Evolutionary conservation across 1,140 invertebrate genomes (phyloP).

Genomic region (Trachelipus rathkii): DNA sequence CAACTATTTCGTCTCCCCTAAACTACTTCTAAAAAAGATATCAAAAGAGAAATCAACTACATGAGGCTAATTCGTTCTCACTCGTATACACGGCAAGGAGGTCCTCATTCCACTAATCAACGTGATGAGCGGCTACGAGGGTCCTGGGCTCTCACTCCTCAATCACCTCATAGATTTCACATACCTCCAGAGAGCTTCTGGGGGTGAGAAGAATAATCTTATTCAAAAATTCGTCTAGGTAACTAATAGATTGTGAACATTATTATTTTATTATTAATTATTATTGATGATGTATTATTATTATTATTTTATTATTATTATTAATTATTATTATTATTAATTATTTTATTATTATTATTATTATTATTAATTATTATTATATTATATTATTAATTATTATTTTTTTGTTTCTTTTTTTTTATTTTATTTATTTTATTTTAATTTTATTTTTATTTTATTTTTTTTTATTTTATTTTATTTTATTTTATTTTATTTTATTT

Average conservation of each 20-base stretch:
- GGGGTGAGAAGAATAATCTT: neutral
- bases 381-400: no score
- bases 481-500: no score
- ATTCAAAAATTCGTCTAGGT: neutral
- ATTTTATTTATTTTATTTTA: no score
- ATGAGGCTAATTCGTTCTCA: neutral
- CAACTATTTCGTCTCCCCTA: no score
- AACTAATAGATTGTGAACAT: no score
- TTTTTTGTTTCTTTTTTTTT: no score
- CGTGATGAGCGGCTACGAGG: neutral
- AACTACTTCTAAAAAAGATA: neutral
- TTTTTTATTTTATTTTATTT: no score
- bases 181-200: neutral
- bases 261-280: no score
- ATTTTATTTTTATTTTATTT: no score
- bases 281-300: no score
- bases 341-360: slow-evolving; percentile 4
- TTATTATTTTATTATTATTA: no score
- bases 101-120: neutral
- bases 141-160: neutral
- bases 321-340: neutral
- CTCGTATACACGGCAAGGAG: neutral
- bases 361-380: slow-evolving; percentile 13
- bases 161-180: neutral
- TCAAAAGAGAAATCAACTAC: neutral